Conservation (phyloP, 2,888 invertebrate species). For the Drosophila nr. perissopoda region DNA sequence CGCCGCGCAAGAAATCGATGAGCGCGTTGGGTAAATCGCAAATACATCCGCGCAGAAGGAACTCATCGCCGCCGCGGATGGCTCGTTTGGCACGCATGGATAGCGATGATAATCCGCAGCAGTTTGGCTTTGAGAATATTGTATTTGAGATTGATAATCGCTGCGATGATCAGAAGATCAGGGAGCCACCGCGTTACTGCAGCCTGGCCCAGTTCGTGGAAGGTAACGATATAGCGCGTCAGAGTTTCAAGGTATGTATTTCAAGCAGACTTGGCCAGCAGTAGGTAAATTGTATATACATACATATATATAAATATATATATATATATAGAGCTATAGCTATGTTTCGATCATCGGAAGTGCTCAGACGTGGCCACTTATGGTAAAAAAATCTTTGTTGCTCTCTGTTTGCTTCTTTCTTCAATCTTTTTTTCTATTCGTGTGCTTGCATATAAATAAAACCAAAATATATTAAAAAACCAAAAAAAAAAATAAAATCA, state of each 20-base stretch:
- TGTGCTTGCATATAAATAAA: conserved; percentile 53
- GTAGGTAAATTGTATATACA: conserved; percentile 45
- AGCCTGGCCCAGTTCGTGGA: conserved; percentile 93
- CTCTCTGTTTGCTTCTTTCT: conserved; percentile 79
- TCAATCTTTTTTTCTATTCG: conserved; percentile 66
- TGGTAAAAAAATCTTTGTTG: conserved; percentile 81
- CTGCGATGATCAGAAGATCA: conserved; percentile 85
- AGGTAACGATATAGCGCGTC: conserved; percentile 92
- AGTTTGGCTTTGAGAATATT: conserved; percentile 91
- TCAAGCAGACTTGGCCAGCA: conserved; percentile 8
- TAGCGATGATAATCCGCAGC: conserved; percentile 83
- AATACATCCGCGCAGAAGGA: conserved; percentile 85
- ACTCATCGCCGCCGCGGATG: conserved; percentile 84
- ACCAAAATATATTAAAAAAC: not conserved
- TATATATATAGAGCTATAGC: conserved; percentile 52
- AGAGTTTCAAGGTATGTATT: conserved; percentile 88
- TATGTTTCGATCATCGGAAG: conserved; percentile 67
- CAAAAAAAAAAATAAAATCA: conserved; percentile 22
- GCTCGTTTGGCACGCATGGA: conserved; percentile 86
- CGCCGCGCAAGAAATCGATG: conserved; percentile 71
- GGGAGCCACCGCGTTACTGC: conserved; percentile 89
- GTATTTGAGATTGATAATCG: conserved; percentile 87
- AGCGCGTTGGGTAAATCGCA: conserved; percentile 46
- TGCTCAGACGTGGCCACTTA: conserved; percentile 71
- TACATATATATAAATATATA: conserved; percentile 29